Percentiles rank a stretch among this genome's conserved stretches.
These are phyloP conservation scores for Glaucomys volans DNA, from an alignment of 2,113 vertebrate genomes.

Conservation along the genomic window DNA sequence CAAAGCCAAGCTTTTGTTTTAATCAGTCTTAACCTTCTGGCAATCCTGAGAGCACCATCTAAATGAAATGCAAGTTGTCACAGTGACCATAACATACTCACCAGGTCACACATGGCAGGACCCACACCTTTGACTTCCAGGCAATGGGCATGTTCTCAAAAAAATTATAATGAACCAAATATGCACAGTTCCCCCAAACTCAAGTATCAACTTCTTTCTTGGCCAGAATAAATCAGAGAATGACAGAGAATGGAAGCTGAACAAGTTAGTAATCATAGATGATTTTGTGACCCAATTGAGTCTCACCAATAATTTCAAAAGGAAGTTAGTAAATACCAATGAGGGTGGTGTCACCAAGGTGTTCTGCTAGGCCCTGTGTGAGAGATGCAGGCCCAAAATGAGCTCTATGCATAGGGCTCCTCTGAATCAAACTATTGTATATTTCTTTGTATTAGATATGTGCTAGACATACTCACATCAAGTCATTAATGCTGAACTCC, in stretches of 20 bases:
- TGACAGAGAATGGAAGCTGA: background rate
- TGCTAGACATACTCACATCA: background rate
- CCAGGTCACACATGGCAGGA: background rate
- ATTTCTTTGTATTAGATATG: background rate
- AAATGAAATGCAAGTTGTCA: background rate
- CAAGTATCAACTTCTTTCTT: background rate
- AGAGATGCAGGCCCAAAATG: background rate
- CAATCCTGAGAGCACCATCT: background rate
- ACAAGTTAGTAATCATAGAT: background rate
- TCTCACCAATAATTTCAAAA: background rate
- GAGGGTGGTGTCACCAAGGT: background rate
- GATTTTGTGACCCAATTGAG: background rate
- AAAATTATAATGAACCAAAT: background rate
- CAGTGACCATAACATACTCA: background rate
- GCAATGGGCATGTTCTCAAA: background rate
- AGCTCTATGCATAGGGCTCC: background rate
- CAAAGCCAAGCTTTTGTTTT: constrained; percentile 4
- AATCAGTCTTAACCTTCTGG: background rate
- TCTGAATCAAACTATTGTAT: background rate
- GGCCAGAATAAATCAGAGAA: background rate
- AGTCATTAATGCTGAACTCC: background rate
- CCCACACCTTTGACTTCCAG: background rate
- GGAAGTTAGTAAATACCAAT: background rate
- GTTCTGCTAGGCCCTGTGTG: background rate
- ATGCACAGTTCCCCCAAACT: background rate